Conservation (phyloP, 2,888 invertebrate species). For the Metacarcinus magister region DNA sequence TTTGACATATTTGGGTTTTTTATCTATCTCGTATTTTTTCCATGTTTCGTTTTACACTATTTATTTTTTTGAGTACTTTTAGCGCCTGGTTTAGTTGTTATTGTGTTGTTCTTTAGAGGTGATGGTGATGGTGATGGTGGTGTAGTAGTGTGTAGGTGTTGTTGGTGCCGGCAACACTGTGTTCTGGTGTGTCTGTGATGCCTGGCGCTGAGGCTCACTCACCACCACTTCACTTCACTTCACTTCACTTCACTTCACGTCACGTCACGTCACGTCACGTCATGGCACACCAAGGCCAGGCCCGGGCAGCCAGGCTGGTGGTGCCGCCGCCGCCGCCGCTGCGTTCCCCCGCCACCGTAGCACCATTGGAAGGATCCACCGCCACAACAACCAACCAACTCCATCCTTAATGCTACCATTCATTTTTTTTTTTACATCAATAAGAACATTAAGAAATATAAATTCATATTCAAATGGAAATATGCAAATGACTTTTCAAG, state of each 20-base stretch:
- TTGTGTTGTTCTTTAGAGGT: background rate
- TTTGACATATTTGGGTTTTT: conserved; percentile 8
- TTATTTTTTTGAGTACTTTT: background rate
- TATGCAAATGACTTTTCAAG: conserved; percentile 76
- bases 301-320: background rate
- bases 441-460: conserved; percentile 80
- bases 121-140: too few species aligned
- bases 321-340: background rate
- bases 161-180: too few species aligned
- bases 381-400: conserved; percentile 70
- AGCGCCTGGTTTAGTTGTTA: background rate
- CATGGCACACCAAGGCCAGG: background rate
- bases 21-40: background rate
- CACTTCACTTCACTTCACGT: background rate
- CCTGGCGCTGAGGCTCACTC: too few species aligned
- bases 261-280: background rate
- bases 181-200: too few species aligned
- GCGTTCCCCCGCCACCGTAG: conserved; percentile 63
- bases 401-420: conserved; percentile 64
- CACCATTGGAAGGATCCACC: conserved; percentile 75
- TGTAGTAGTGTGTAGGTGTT: too few species aligned
- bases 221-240: too few species aligned
- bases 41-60: background rate
- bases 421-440: conserved; percentile 72
- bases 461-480: conserved; percentile 79